Evolutionary conservation across 2,888 invertebrate genomes (phyloP).

Genomic region (Pristionchus fissidentatus): DNA sequence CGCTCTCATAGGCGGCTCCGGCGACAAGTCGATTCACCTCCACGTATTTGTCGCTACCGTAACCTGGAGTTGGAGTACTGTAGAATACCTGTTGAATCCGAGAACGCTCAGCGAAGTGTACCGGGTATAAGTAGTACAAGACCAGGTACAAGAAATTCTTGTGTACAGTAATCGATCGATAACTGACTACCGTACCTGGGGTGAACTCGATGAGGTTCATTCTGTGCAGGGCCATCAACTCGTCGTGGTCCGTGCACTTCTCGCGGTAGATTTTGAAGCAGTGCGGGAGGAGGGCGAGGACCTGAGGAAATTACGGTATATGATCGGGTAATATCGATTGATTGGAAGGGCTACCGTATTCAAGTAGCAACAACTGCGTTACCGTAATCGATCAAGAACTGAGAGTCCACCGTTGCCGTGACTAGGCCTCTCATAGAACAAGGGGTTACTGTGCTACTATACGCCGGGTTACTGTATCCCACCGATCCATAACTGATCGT

Average conservation of each 20-base stretch:
- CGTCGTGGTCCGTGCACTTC: constrained; percentile 60
- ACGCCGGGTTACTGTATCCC: background rate
- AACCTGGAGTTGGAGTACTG: constrained; percentile 48
- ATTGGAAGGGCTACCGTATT: background rate
- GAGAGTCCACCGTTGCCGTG: background rate
- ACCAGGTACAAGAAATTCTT: background rate
- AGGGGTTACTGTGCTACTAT: background rate
- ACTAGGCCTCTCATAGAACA: background rate
- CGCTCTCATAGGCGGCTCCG: constrained; percentile 61
- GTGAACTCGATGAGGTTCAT: constrained; percentile 67
- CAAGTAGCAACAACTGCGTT: no score
- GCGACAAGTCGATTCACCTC: constrained; percentile 68
- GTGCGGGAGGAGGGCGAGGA: constrained; percentile 63
- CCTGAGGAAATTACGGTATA: constrained; percentile 47
- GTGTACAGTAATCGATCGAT: background rate
- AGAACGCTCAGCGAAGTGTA: no score
- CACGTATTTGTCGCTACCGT: constrained; percentile 64
- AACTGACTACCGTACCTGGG: constrained; percentile 49
- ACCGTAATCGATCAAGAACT: background rate
- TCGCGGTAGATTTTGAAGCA: constrained; percentile 67
- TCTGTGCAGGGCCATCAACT: constrained; percentile 61
- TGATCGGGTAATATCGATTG: background rate
- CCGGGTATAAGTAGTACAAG: no score
- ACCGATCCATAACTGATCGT: background rate
- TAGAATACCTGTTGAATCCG: background rate